Conservation (phyloP, 2,888 invertebrate genomes). For the Drosophila lacicola region DNA sequence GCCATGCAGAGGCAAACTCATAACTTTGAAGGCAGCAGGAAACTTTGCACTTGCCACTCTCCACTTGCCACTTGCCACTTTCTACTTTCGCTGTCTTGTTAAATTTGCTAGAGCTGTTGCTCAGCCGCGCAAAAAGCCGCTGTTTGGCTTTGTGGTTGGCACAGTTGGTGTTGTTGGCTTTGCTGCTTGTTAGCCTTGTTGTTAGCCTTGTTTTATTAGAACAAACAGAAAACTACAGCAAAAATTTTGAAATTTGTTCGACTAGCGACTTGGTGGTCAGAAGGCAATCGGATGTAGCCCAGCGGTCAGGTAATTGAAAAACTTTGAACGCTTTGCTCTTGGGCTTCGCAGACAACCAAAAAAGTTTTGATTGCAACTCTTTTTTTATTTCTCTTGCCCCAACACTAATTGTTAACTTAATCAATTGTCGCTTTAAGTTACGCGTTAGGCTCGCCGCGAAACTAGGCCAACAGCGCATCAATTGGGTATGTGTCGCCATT, state of each 20-base stretch:
- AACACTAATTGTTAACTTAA: conserved; percentile 40
- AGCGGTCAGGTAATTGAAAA: conserved; percentile 75
- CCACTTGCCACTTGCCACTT: conserved; percentile 45
- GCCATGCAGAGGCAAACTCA: conserved; percentile 10
- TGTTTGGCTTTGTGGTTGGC: conserved; percentile 24
- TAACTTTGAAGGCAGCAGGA: conserved; percentile 22
- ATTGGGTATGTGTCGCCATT: conserved; percentile 17
- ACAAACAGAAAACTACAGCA: conserved; percentile 32
- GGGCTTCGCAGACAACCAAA: conserved; percentile 34
- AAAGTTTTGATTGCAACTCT: conserved; percentile 57
- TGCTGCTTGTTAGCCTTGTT: conserved; percentile 24
- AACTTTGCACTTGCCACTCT: conserved; percentile 22
- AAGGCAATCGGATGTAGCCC: conserved; percentile 35
- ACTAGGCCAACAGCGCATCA: conserved; percentile 27
- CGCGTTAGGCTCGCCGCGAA: conserved; percentile 1
- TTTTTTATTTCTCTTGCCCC: conserved; percentile 9
- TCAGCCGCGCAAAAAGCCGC: conserved; percentile 41
- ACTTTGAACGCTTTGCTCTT: conserved; percentile 58
- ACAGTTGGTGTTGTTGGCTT: conserved; percentile 10
- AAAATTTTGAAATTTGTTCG: conserved; percentile 32
- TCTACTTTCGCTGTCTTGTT: conserved; percentile 49
- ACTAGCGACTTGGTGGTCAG: conserved; percentile 15
- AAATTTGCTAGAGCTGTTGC: conserved; percentile 36
- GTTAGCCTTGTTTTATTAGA: conserved; percentile 25
- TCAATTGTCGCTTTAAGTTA: conserved; percentile 67